These are phyloP conservation scores for Hyles lineata DNA, from an alignment of 2,888 invertebrate species.

Conservation along the genomic window DNA sequence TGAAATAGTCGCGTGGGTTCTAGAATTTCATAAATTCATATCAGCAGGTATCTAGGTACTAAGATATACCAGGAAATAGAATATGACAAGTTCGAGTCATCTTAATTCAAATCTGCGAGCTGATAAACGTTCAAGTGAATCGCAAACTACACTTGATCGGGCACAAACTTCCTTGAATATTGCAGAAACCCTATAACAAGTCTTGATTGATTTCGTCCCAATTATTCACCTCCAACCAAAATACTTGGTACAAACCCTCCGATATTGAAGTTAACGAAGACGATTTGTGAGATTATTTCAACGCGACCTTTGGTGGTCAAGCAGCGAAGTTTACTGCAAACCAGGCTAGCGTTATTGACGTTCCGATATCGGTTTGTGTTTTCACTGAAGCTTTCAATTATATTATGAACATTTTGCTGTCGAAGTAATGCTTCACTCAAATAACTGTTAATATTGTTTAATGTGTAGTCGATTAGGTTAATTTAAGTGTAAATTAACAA, in stretches of 20 bases:
- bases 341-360: not conserved
- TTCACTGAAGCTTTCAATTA: not conserved
- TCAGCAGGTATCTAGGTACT: too few species aligned
- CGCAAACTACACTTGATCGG: not conserved
- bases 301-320: not conserved
- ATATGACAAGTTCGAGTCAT: not conserved
- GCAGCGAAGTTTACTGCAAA: not conserved
- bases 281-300: not conserved
- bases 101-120: not conserved
- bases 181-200: conserved; percentile 13
- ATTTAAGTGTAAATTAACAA: too few species aligned
- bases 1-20: too few species aligned
- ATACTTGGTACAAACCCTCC: too few species aligned
- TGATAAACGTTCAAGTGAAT: not conserved
- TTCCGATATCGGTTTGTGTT: not conserved
- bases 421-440: too few species aligned
- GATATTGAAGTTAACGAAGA: not conserved
- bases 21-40: too few species aligned
- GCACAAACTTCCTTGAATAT: conserved; percentile 1
- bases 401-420: too few species aligned
- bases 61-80: too few species aligned
- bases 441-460: too few species aligned
- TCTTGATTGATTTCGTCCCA: conserved; percentile 7
- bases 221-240: conserved; percentile 6
- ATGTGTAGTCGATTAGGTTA: too few species aligned